These are phyloP conservation scores for Cheiracanthium punctorium DNA, from an alignment of 2,888 invertebrate genomes.

Conservation along the genomic window DNA sequence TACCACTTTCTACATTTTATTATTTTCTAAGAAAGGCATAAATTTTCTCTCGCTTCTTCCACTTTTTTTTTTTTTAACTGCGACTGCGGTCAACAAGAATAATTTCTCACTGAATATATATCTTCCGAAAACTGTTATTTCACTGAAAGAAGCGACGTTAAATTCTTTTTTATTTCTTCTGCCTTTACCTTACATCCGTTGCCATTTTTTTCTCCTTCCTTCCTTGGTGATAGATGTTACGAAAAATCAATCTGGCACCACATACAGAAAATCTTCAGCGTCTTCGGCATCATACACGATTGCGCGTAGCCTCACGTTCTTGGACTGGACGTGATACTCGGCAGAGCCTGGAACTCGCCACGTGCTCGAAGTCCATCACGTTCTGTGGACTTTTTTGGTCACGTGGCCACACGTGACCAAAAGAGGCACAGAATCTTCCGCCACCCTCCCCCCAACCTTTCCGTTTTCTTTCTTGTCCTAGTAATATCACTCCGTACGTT, in stretches of 20 bases:
- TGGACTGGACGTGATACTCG: conserved; percentile 29
- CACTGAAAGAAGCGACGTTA: too few species aligned
- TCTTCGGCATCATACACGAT: background rate
- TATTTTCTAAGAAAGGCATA: too few species aligned
- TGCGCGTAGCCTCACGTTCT: background rate
- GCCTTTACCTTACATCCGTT: too few species aligned
- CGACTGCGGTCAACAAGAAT: too few species aligned
- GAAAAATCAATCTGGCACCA: background rate
- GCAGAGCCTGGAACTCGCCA: background rate
- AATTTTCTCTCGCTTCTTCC: too few species aligned
- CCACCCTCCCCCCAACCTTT: background rate
- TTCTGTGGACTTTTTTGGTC: conserved; percentile 22
- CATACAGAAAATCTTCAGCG: background rate
- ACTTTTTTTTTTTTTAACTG: too few species aligned
- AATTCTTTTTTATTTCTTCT: too few species aligned
- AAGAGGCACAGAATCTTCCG: background rate
- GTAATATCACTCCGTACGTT: conserved; percentile 1
- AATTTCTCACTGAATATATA: too few species aligned
- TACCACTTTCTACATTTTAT: too few species aligned
- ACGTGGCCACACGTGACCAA: conserved; percentile 22
- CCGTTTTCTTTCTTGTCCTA: conserved; percentile 1
- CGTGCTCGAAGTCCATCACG: conserved; percentile 15
- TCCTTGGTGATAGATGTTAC: background rate
- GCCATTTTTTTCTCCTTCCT: background rate
- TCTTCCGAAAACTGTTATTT: too few species aligned